phyloP scores from a whole-genome alignment of 2,888 invertebrate species.

The Cancer borealis region DNA sequence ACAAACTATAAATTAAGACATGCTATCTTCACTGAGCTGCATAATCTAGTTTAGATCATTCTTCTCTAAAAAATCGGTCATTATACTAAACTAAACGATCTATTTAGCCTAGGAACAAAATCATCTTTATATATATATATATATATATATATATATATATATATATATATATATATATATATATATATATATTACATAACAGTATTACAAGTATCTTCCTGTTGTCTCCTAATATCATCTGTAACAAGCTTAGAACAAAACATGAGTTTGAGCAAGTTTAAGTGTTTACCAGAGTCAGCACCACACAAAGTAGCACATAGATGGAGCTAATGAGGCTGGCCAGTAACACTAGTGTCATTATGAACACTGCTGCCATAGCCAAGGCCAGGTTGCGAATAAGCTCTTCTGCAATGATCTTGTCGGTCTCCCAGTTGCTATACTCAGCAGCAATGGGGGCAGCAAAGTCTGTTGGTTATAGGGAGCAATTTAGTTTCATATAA shows the following conservation, averaged over 20 bases:
- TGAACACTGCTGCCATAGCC: conserved; percentile 89
- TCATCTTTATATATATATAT: neutral
- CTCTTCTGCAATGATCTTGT: conserved; percentile 86
- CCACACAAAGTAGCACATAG: conserved; percentile 85
- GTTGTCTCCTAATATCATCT: neutral
- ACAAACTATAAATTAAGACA: too few species aligned
- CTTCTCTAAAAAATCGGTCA: too few species aligned
- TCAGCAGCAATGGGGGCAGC: conserved; percentile 70
- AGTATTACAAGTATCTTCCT: neutral
- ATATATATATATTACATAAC: neutral
- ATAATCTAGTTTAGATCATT: too few species aligned
- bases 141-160: too few species aligned
- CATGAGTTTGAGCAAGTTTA: neutral
- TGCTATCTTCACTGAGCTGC: too few species aligned
- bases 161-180: too few species aligned
- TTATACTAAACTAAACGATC: neutral
- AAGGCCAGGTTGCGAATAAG: conserved; percentile 88
- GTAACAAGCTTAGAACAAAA: neutral
- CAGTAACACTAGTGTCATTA: conserved; percentile 87
- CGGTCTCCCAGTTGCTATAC: conserved; percentile 77
- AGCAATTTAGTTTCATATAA: neutral
- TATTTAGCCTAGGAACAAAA: neutral
- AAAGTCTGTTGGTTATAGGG: conserved; percentile 33
- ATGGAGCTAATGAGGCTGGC: conserved; percentile 88
- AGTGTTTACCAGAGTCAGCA: conserved; percentile 84